Evolutionary conservation across 2,113 vertebrate species (phyloP).

Genomic region (Takifugu flavidus): DNA sequence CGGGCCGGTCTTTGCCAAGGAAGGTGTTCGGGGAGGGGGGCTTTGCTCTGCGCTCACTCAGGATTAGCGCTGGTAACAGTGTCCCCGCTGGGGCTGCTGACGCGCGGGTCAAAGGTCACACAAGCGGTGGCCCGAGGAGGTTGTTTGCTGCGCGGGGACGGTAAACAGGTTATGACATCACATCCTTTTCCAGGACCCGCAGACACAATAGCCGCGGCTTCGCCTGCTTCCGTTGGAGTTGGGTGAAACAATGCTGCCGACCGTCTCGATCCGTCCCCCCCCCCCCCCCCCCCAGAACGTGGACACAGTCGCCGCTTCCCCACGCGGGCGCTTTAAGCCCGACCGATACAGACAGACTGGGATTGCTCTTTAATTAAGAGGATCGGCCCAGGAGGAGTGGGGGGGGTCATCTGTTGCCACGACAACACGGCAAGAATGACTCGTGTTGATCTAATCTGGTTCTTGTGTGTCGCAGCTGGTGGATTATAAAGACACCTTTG

Average conservation of each 20-base stretch:
- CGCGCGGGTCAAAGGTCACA: slow-evolving; percentile 42
- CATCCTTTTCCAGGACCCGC: slow-evolving; percentile 46
- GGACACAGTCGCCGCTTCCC: background rate
- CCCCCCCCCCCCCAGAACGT: no score
- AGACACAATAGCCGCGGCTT: slow-evolving; percentile 14
- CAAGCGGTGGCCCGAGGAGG: slow-evolving; percentile 9
- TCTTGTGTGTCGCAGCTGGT: background rate
- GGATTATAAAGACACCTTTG: slow-evolving; percentile 13
- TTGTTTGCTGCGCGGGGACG: slow-evolving; percentile 21
- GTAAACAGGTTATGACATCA: slow-evolving; percentile 73
- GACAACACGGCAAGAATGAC: slow-evolving; percentile 24
- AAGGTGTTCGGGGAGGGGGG: background rate
- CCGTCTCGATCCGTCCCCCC: no score
- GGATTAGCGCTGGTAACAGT: slow-evolving; percentile 37
- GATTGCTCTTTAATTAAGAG: slow-evolving; percentile 43
- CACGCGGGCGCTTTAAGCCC: slow-evolving; percentile 21
- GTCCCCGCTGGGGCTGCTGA: slow-evolving; percentile 24
- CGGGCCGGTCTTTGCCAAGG: background rate
- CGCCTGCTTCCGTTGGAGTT: slow-evolving; percentile 33
- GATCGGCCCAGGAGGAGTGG: slow-evolving; percentile 33
- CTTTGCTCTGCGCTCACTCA: slow-evolving; percentile 12
- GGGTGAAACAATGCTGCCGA: slow-evolving; percentile 46
- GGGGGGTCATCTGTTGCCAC: slow-evolving; percentile 39
- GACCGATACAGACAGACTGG: slow-evolving; percentile 36
- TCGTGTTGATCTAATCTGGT: background rate